Percentiles rank a stretch among this genome's conserved stretches.
These are phyloP conservation scores for Riparia riparia DNA, from an alignment of 2,113 vertebrate species.

Conservation along the genomic window DNA sequence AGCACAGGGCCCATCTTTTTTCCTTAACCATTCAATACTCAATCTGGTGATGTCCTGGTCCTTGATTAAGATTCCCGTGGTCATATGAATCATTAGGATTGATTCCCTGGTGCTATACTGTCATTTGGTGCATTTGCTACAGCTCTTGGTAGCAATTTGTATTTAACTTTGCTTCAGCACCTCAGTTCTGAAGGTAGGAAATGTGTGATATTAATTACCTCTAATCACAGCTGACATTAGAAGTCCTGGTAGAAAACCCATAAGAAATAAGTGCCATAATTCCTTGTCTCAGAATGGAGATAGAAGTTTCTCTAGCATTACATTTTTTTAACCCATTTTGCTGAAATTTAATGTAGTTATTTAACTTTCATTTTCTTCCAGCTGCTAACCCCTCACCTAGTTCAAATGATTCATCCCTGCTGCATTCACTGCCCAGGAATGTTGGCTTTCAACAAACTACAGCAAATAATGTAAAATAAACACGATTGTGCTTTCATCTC, in stretches of 20 bases:
- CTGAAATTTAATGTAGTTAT: constrained; percentile 46
- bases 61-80: neutral
- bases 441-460: constrained; percentile 80
- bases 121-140: neutral
- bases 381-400: constrained; percentile 81
- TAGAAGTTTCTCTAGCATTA: neutral
- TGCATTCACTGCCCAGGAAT: constrained; percentile 81
- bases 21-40: neutral
- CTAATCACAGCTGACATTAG: neutral
- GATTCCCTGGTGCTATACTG: neutral
- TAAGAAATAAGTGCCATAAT: neutral
- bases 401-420: constrained; percentile 81
- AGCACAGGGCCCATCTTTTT: neutral
- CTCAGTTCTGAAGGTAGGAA: neutral
- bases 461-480: constrained; percentile 82
- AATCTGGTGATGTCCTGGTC: neutral
- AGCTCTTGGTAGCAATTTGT: neutral
- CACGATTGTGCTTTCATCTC: constrained; percentile 78
- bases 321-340: constrained; percentile 62
- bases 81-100: constrained; percentile 6
- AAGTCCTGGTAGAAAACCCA: neutral
- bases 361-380: constrained; percentile 64
- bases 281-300: neutral
- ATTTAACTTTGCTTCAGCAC: constrained; percentile 1
- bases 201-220: neutral